Evolutionary conservation across 2,113 vertebrate species (phyloP), one percentile per base, ranked within the genome.

Genomic region (Callithrix jacchus): DNA sequence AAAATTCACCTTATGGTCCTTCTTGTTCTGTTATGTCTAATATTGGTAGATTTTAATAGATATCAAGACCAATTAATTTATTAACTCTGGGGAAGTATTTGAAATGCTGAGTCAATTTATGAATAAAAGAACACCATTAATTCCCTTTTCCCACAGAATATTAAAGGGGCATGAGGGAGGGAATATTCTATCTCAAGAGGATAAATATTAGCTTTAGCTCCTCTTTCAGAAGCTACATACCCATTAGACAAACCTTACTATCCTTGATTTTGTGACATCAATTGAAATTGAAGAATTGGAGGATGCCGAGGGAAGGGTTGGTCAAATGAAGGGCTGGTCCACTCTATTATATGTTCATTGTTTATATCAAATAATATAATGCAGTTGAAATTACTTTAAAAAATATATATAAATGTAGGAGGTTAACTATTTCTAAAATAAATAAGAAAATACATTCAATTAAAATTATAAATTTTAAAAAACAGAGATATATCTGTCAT

Each of bases 11-110:
- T 30, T 37, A 73, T 79, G 32, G 83, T 8, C 66, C 16, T 2
- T 54, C 42, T 52, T 49, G 58, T 70, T 91, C 27, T 11, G 54
- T 49, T 11, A 74, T 66, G 89, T 96, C 3, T 45, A 74, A 27
- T 81, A 47, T 40, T 85, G 47, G 56, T 32, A 40, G 37, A 54
- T 70, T 93, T 85, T 80, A 91, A 70, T 95, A 87, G 10, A 64
- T 79, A 61, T n/a, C 10, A 74, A 92, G 71, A 82, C 45, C 32
- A 66, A 88, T 80, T 87, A 87, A 94, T 79, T 84, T 77, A 64
- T 52, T 80, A 4, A 49, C 32, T 91, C 3, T 71, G 45, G 27
- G 12, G 5, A 80, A 23, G 73, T 42, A 61, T 47, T 95, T 83
- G 87, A 54, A 71, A 88, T 73, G 20, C 37, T 74, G 10, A 14